Evolutionary conservation across 2,797 vertebrate genomes (phyloP).

Genomic region (Cuniculus paca): DNA sequence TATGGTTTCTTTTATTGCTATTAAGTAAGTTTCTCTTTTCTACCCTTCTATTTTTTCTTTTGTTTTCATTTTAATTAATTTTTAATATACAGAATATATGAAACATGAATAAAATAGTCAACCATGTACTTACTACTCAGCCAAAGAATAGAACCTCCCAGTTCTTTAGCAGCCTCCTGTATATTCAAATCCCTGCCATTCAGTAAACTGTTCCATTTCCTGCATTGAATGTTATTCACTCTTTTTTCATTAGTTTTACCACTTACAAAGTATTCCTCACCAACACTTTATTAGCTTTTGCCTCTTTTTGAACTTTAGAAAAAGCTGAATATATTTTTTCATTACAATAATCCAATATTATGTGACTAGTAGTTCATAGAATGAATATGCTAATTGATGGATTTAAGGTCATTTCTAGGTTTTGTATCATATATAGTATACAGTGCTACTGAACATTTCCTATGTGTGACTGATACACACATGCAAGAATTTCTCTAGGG

Average conservation of each 20-base stretch:
- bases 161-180: not conserved
- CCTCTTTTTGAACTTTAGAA: constrained; percentile 22
- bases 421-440: not conserved
- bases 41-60: constrained; percentile 1
- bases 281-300: not conserved
- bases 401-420: not conserved
- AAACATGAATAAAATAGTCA: constrained; percentile 16
- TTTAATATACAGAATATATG: not conserved
- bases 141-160: not conserved
- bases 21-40: constrained; percentile 44
- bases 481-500: not conserved
- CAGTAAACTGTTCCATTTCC: not conserved
- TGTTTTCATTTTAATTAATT: constrained; percentile 12
- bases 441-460: not conserved
- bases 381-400: not conserved
- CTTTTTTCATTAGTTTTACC: constrained; percentile 19
- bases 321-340: constrained; percentile 38
- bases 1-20: constrained; percentile 40
- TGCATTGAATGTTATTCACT: not conserved
- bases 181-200: not conserved
- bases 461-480: not conserved
- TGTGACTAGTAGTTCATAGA: not conserved
- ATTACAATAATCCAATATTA: not conserved
- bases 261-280: not conserved
- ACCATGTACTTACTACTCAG: not conserved